A percentile compares a stretch with the other conserved stretches of the same genome.
Conservation (phyloP, 2,113 vertebrate genomes). For the Myotis brandtii region DNA sequence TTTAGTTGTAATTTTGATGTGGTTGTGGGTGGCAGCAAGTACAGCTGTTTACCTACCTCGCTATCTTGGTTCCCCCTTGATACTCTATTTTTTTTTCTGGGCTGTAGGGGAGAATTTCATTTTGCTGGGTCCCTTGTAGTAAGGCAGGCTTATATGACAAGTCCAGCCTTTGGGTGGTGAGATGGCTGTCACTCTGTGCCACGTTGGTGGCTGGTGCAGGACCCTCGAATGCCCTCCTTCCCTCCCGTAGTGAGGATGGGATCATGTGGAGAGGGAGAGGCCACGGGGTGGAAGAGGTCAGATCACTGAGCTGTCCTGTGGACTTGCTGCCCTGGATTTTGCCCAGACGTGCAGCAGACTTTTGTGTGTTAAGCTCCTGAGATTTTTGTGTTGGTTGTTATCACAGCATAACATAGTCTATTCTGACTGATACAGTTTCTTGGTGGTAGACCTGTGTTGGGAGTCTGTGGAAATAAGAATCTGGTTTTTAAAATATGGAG, state of each 20-base stretch:
- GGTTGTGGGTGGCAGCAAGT: no score
- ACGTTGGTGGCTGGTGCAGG: neutral
- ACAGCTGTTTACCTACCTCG: no score
- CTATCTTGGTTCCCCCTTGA: neutral
- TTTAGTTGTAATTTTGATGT: no score
- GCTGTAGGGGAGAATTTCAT: neutral
- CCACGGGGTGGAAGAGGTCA: neutral
- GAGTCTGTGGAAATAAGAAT: neutral
- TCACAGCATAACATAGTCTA: neutral
- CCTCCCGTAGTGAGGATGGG: neutral
- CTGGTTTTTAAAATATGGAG: neutral
- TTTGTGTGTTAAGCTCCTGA: neutral
- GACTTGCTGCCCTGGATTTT: neutral
- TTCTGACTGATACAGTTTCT: neutral
- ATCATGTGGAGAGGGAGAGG: neutral
- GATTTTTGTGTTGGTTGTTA: neutral
- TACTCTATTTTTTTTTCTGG: neutral
- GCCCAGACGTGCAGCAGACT: neutral
- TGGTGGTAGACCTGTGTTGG: neutral
- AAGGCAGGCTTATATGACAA: neutral
- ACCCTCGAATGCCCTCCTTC: neutral
- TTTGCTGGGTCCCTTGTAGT: neutral
- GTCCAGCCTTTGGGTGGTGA: neutral
- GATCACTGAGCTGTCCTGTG: neutral
- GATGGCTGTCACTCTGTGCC: neutral